Evolutionary conservation across 2,888 invertebrate species (phyloP), one percentile per base, ranked within the genome.

Genomic region (Craniophora ligustri): DNA sequence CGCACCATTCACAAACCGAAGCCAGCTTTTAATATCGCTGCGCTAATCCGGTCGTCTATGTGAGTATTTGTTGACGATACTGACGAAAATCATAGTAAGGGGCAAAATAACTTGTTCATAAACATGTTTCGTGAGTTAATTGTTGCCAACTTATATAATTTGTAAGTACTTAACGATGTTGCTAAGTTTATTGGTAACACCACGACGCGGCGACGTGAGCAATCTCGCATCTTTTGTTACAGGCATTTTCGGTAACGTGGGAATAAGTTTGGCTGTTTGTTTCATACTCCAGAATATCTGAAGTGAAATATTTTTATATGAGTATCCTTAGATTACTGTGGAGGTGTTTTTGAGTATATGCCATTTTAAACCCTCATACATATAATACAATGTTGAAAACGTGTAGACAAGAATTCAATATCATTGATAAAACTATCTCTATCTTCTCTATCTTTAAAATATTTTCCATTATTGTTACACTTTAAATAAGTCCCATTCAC

Each of bases 161-260:
- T 8, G 10, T 5, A 42, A 57, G 53, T 32, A 36, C 51, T 46
- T 16, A 50, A 7, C 45, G 26, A 16, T 26, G 49, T 57, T 47
- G 21, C 0, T 31, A 51, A 63, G 35, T 66, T 53, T 56, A 49
- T 54, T 44, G 38, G 31, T 30, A 13, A 36, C 40, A 35, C 26
- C 28, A 42, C 54, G 7, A 34, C 68, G 72, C 71, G 72, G 39
- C 54, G 7, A 34, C 68, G 72, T 74, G 72, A 45, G 50, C 44
- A 67, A 72, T 72, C 72, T 72, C 31, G n/a, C 59, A 72, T 72
- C 72, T 62, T 16, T 5, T 31, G 28, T 10, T n/a, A 36, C 34
- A n/a, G 11, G 18, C 18, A 28, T 53, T 23, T 54, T 47, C 13
- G 31, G 21, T 48, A 57, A 61, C 47, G 42, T 38, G 39, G 15